A percentile compares a stretch with the other conserved stretches of the same genome.
Conservation (phyloP, 30 jellyfish, hydroid and myxozoan genomes). For the Aurelia sp. region DNA sequence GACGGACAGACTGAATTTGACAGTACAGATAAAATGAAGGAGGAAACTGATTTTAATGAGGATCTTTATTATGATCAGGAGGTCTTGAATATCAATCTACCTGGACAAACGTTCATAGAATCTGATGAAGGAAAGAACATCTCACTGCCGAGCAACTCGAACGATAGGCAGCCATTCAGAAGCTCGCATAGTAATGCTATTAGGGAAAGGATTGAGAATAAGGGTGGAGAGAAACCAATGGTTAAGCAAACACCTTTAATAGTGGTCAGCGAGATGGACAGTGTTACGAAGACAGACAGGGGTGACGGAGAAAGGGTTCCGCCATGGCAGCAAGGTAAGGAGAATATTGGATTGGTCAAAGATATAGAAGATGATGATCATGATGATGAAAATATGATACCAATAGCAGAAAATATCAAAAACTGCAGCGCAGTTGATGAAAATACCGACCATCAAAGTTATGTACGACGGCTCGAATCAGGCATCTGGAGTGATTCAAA, state of each 20-base stretch:
- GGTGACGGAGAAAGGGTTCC: neutral
- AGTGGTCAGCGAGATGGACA: neutral
- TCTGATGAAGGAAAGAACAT: neutral
- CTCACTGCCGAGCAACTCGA: neutral
- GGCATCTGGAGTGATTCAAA: constrained; percentile 21
- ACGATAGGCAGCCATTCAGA: neutral
- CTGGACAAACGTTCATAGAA: neutral
- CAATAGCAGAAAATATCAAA: no score
- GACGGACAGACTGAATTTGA: neutral
- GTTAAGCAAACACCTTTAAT: neutral
- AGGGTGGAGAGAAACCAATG: neutral
- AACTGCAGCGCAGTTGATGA: no score
- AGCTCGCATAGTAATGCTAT: no score
- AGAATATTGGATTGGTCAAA: no score
- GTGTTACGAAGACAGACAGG: neutral
- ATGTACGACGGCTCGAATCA: constrained; percentile 1
- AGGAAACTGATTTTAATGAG: neutral
- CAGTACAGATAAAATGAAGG: neutral
- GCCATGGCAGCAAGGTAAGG: neutral
- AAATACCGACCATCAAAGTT: neutral
- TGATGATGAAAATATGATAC: neutral
- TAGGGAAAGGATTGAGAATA: neutral
- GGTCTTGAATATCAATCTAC: neutral
- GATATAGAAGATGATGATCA: constrained; percentile 13
- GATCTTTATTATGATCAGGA: neutral